Conservation (phyloP, 92 coral and sea anemone species). For the Epizoanthus scotinus region DNA sequence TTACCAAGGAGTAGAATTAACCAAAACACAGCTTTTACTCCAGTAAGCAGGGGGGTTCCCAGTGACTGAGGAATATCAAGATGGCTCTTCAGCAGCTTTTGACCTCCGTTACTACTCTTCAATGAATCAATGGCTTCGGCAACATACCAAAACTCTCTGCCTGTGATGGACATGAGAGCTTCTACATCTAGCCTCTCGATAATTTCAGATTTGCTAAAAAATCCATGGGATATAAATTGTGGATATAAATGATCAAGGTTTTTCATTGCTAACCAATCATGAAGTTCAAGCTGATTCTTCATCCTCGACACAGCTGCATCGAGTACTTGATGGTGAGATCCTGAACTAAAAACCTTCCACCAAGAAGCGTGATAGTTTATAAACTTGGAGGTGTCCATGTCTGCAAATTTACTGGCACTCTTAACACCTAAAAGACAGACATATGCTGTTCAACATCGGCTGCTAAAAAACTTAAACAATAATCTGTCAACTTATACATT, state of each 20-base stretch:
- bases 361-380: slow-evolving; percentile 56
- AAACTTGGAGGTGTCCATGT: slow-evolving; percentile 60
- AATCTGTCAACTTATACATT: no score
- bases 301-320: slow-evolving; percentile 42
- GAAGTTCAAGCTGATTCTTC: slow-evolving; percentile 41
- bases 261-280: slow-evolving; percentile 54
- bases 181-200: slow-evolving; percentile 36
- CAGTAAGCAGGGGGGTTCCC: not conserved
- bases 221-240: slow-evolving; percentile 21
- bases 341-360: slow-evolving; percentile 53
- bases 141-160: slow-evolving; percentile 19
- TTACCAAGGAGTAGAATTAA: slow-evolving; percentile 3
- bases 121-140: slow-evolving; percentile 37
- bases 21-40: slow-evolving; percentile 25
- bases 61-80: not conserved
- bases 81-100: not conserved
- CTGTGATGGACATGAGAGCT: slow-evolving; percentile 26
- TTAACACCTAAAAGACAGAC: slow-evolving; percentile 46
- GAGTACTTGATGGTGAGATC: slow-evolving; percentile 40
- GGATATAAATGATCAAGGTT: slow-evolving; percentile 38
- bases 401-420: slow-evolving; percentile 60
- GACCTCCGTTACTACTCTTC: not conserved
- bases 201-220: slow-evolving; percentile 28
- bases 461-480: no score
- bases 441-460: no score